A percentile compares a stretch with the other conserved stretches of the same genome.
Conservation (phyloP, 2,888 invertebrate genomes). For the Limnephilus auricula region DNA sequence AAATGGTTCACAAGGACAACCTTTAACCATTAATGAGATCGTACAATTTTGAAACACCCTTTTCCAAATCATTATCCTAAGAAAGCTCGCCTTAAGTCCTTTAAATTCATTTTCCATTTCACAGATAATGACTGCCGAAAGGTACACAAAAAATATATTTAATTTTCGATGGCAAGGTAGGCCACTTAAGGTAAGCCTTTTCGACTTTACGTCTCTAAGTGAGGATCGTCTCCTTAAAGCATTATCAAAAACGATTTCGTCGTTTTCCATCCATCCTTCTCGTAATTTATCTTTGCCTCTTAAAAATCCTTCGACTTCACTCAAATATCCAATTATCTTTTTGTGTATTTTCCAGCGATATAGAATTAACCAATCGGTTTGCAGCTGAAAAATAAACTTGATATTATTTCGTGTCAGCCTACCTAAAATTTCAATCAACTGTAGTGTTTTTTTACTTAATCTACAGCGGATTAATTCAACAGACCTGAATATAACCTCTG, state of each 20-base stretch:
- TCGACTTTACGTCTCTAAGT: background rate
- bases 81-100: background rate
- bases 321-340: background rate
- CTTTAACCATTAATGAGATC: background rate
- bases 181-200: conserved; percentile 2
- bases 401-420: background rate
- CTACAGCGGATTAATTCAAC: background rate
- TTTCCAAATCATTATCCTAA: background rate
- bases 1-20: background rate
- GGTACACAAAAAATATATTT: background rate
- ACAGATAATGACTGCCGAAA: background rate
- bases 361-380: background rate
- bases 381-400: background rate
- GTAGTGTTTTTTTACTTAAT: background rate
- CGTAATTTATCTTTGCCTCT: background rate
- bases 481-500: background rate
- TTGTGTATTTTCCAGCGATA: background rate
- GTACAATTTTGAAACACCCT: background rate
- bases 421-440: background rate
- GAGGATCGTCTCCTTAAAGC: background rate
- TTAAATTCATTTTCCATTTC: background rate
- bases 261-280: background rate
- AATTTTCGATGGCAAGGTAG: background rate
- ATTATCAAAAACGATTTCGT: background rate
- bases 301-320: background rate